These are phyloP conservation scores for Uromys caudimaculatus DNA, from an alignment of 2,797 vertebrate genomes.

Conservation along the genomic window DNA sequence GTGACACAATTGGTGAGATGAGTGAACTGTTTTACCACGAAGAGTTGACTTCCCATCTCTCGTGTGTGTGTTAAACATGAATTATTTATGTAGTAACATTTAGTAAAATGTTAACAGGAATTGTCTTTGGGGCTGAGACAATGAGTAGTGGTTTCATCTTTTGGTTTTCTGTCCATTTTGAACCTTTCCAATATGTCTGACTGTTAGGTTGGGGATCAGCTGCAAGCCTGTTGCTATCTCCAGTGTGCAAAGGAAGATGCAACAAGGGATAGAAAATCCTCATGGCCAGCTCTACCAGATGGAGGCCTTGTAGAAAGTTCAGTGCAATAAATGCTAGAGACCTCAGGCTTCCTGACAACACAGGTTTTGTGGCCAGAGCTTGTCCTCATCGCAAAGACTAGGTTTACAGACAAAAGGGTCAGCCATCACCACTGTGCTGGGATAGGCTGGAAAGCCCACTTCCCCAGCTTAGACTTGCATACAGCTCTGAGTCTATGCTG, in stretches of 20 bases:
- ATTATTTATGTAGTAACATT: conserved; percentile 24
- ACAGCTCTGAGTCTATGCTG: background rate
- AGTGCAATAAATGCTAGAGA: too few relatives aligned
- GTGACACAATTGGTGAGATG: background rate
- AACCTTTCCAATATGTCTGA: background rate
- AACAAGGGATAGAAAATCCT: background rate
- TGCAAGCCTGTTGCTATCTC: background rate
- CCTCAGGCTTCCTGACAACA: background rate
- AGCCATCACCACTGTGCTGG: background rate
- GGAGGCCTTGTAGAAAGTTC: background rate
- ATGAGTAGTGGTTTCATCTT: background rate
- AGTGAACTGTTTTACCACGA: background rate
- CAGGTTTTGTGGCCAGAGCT: background rate
- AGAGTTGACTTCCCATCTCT: background rate
- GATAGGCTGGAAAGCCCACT: background rate
- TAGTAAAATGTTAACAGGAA: background rate
- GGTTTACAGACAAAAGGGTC: background rate
- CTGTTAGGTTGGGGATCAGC: background rate
- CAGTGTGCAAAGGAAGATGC: background rate
- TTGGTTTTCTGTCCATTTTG: background rate
- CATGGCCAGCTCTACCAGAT: background rate
- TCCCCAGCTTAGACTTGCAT: background rate
- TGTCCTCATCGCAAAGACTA: background rate
- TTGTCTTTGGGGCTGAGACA: background rate
- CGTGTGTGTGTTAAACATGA: background rate